Conservation (phyloP, 2,113 vertebrate genomes). For the Halichoerus grypus region DNA sequence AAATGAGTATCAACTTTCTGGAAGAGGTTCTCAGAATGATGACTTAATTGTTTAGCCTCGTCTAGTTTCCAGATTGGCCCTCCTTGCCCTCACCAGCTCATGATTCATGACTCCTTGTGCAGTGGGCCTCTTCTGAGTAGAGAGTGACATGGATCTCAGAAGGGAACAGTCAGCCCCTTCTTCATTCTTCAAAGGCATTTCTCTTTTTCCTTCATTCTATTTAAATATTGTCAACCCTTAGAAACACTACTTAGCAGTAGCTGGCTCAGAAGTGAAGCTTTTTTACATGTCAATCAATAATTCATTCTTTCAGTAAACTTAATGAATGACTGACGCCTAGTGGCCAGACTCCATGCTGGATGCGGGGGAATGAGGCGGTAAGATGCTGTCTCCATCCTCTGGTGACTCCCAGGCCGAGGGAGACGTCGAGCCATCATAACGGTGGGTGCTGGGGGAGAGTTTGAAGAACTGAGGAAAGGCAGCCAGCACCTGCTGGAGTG, state of each 20-base stretch:
- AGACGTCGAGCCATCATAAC: not conserved
- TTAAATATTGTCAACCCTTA: not conserved
- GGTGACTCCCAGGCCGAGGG: not conserved
- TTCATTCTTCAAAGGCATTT: not conserved
- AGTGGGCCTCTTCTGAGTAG: not conserved
- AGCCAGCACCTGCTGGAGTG: not conserved
- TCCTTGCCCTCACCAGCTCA: not conserved
- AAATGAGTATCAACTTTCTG: conserved; percentile 38
- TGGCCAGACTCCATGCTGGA: not conserved
- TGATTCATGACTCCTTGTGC: not conserved
- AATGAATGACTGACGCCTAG: not conserved
- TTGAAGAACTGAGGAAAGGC: not conserved
- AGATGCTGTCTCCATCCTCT: not conserved
- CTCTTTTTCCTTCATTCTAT: not conserved
- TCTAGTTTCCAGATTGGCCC: not conserved
- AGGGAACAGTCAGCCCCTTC: not conserved
- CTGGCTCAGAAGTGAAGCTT: not conserved
- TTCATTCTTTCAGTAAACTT: conserved; percentile 33
- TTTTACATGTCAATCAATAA: not conserved
- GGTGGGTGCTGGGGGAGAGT: not conserved
- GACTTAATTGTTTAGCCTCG: conserved; percentile 38
- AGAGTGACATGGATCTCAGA: not conserved
- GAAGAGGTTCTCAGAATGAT: conserved; percentile 43
- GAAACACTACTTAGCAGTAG: not conserved
- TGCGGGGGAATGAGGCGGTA: not conserved